These are phyloP conservation scores for Phoeniculus purpureus DNA, from an alignment of 2,797 vertebrate species.

Conservation along the genomic window DNA sequence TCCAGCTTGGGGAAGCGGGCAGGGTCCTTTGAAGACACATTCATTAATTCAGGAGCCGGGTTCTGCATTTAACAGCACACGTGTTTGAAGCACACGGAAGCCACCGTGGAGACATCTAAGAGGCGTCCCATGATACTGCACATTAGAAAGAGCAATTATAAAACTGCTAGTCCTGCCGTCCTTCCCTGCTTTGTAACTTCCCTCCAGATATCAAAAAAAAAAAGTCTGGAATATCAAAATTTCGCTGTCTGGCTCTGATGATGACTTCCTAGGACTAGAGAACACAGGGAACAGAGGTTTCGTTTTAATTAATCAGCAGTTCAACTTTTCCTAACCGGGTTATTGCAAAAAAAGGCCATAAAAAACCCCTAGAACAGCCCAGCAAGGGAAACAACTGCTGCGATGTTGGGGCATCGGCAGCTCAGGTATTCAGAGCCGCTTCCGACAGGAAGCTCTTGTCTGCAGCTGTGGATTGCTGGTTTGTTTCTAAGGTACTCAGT, in stretches of 20 bases:
- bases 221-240: conserved; percentile 70
- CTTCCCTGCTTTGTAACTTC: conserved; percentile 68
- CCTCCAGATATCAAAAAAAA: conserved; percentile 67
- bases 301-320: conserved; percentile 70
- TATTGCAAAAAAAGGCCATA: not conserved
- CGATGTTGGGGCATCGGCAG: not conserved
- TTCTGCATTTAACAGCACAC: conserved; percentile 70
- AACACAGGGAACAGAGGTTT: conserved; percentile 62
- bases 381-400: not conserved
- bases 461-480: not conserved
- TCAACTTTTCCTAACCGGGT: not conserved
- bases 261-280: conserved; percentile 69
- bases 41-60: conserved; percentile 78
- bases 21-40: conserved; percentile 77
- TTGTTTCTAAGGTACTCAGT: not conserved
- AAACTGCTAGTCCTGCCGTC: conserved; percentile 58
- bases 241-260: conserved; percentile 73
- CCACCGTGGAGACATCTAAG: conserved; percentile 76
- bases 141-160: conserved; percentile 70
- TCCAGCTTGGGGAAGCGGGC: conserved; percentile 64
- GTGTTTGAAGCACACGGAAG: conserved; percentile 74
- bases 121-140: conserved; percentile 67
- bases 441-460: not conserved
- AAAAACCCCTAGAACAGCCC: not conserved
- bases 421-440: not conserved